phyloP scores from a whole-genome alignment of 2,797 vertebrate genomes.

The Syncerus caffer region DNA sequence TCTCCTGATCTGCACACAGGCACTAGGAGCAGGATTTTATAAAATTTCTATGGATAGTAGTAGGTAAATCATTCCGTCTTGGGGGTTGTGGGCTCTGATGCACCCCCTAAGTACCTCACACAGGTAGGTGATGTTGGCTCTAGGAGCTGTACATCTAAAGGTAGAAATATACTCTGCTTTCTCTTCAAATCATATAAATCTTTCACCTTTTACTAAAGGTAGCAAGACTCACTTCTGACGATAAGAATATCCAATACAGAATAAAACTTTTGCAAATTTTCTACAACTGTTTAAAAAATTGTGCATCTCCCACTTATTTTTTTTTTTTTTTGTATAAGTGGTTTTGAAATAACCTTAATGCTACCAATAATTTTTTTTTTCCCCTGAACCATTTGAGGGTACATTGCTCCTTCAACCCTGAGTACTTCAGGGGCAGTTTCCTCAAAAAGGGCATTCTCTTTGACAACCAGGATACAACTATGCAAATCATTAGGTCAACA shows the following conservation, averaged over 20 bases:
- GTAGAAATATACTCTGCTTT: neutral
- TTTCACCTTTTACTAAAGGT: neutral
- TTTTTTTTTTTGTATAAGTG: neutral
- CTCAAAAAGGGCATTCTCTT: neutral
- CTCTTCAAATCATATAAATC: neutral
- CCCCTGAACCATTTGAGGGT: neutral
- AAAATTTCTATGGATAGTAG: neutral
- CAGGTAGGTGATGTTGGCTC: neutral
- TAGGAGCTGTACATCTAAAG: neutral
- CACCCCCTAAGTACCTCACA: accelerated
- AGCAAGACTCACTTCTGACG: neutral
- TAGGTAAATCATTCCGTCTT: neutral
- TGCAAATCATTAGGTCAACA: neutral
- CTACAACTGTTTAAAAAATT: neutral
- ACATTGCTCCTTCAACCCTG: neutral
- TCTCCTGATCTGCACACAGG: neutral
- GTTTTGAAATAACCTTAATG: neutral
- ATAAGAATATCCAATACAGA: neutral
- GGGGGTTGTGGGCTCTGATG: neutral
- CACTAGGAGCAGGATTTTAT: neutral
- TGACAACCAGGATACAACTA: neutral
- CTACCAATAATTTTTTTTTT: neutral
- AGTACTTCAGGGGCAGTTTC: neutral
- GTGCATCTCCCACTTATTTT: neutral
- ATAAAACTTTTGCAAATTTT: neutral